A percentile compares a stretch with the other conserved stretches of the same genome.
These are phyloP conservation scores for Mythimna impura DNA, from an alignment of 2,888 invertebrate genomes.

Conservation along the genomic window DNA sequence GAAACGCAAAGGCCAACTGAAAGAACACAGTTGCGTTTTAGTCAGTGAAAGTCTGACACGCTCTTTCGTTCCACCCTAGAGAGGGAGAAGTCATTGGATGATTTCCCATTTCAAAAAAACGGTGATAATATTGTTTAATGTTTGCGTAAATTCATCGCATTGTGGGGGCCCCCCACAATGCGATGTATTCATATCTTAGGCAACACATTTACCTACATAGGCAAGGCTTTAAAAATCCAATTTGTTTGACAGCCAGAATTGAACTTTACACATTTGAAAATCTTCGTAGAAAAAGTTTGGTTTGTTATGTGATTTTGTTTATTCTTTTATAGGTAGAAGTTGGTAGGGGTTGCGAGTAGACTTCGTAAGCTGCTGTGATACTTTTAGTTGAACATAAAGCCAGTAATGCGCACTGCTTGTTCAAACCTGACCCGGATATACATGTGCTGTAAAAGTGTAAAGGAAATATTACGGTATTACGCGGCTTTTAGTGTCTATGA, in stretches of 20 bases:
- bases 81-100: too few species aligned
- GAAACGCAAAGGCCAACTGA: too few species aligned
- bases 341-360: conserved; percentile 57
- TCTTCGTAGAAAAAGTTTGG: conserved; percentile 60
- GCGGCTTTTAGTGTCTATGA: background rate
- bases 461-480: conserved; percentile 1
- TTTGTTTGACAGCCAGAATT: conserved; percentile 47
- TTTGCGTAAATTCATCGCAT: too few species aligned
- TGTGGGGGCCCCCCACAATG: too few species aligned
- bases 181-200: background rate
- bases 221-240: conserved; percentile 35
- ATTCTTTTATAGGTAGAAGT: conserved; percentile 64
- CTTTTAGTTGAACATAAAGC: conserved; percentile 61
- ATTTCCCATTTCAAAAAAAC: too few species aligned
- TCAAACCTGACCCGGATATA: conserved; percentile 37
- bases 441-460: conserved; percentile 8
- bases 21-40: too few species aligned
- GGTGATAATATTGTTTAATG: too few species aligned
- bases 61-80: too few species aligned
- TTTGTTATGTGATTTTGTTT: conserved; percentile 63
- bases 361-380: conserved; percentile 70
- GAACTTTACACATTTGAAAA: conserved; percentile 59
- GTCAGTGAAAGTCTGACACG: too few species aligned
- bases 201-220: background rate
- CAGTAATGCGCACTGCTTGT: conserved; percentile 57